These are phyloP conservation scores for Microcebus jonahi DNA, from an alignment of 2,113 vertebrate genomes.

Conservation along the genomic window DNA sequence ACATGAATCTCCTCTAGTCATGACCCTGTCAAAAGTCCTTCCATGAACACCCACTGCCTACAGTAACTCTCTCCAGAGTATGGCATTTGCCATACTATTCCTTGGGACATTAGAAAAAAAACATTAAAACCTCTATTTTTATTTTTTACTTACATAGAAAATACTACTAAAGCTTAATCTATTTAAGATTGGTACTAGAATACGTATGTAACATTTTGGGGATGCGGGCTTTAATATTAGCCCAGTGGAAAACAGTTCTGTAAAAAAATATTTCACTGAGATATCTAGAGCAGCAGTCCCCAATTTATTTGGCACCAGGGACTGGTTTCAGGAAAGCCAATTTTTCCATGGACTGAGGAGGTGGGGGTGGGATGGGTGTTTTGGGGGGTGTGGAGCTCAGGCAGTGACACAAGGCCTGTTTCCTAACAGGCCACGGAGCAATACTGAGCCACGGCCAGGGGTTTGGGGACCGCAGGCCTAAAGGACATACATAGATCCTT, in stretches of 20 bases:
- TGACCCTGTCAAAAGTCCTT: background rate
- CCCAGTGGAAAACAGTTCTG: background rate
- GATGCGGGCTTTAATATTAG: background rate
- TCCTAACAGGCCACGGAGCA: too few species aligned
- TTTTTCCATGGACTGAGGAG: too few species aligned
- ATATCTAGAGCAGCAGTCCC: background rate
- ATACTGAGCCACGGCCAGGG: background rate
- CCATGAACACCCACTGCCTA: background rate
- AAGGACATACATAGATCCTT: background rate
- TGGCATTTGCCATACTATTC: background rate
- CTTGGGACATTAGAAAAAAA: background rate
- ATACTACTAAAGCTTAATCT: background rate
- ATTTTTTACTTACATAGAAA: background rate
- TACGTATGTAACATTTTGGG: background rate
- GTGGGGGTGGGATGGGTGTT: too few species aligned
- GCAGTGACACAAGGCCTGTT: too few species aligned
- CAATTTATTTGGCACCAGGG: too few species aligned
- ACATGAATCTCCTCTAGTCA: background rate
- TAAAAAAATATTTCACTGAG: background rate
- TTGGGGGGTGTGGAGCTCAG: too few species aligned
- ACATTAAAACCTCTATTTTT: background rate
- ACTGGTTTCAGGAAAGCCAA: too few species aligned
- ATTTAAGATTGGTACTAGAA: background rate
- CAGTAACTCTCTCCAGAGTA: background rate
- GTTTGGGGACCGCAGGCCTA: background rate